phyloP scores from a whole-genome alignment of 2,113 vertebrate genomes.

The Aviceda subcristata region DNA sequence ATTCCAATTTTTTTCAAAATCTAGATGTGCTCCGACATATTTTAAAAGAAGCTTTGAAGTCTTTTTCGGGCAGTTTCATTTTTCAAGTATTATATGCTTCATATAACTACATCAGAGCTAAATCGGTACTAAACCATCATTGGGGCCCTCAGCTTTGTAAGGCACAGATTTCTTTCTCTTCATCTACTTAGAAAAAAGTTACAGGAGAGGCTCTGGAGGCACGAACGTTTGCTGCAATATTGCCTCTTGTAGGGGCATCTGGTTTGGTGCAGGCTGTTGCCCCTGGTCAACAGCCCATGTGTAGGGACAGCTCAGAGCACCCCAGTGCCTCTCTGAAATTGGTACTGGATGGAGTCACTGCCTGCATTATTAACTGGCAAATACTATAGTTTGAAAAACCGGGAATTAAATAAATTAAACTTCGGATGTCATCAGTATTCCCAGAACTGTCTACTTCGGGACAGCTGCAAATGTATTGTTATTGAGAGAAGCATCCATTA shows the following conservation, averaged over 20 bases:
- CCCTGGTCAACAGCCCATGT: rapidly evolving
- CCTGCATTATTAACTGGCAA: neutral
- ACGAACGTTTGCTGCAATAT: rapidly evolving
- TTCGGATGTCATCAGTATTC: neutral
- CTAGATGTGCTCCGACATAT: neutral
- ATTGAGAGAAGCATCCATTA: neutral
- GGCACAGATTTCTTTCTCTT: neutral
- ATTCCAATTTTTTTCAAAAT: neutral
- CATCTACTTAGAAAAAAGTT: neutral
- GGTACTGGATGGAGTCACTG: rapidly evolving
- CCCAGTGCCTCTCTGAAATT: rapidly evolving
- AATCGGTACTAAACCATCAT: neutral
- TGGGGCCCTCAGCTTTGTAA: neutral
- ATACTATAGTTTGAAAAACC: neutral
- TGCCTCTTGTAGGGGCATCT: neutral
- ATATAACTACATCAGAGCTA: neutral
- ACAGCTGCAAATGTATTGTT: neutral
- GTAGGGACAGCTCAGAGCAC: neutral
- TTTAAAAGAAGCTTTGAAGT: neutral
- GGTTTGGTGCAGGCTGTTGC: neutral
- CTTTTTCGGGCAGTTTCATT: neutral
- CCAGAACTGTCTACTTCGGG: neutral
- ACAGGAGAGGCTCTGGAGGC: neutral
- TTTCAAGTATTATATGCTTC: neutral
- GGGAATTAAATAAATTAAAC: neutral